Evolutionary conservation across 2,888 invertebrate species (phyloP), one percentile per base, ranked within the genome.

Genomic region (Scaptomyza tumidula): DNA sequence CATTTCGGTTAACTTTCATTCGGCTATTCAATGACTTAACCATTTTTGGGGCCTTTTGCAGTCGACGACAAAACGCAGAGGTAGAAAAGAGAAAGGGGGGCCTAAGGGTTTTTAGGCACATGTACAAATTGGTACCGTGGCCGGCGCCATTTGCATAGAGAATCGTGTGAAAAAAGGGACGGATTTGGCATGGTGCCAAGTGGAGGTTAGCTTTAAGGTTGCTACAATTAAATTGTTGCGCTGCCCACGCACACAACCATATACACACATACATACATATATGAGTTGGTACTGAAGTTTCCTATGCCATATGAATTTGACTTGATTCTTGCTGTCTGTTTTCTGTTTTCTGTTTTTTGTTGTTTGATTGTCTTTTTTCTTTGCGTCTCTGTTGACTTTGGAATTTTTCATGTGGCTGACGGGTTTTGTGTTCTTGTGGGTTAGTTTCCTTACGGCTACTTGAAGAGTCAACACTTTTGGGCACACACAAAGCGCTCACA

Each of bases 21-120:
- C 62, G 75, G 67, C 82, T 59, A 82, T 83, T 86, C 77, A 86
- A 88, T 86, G 83, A 83, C 71, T 80, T 83, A 73, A 80, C 81
- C 81, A 72, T 62, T 85, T 80, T 80, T 50, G 53, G 33, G 61
- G 39, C 82, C 83, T 60, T 81, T 81, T 71, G 31, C 81, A 61
- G 80, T 48, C 70, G 14, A 39, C 19, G 9, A 46, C 24, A 50
- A 45, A 44, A 16, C 44, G 50, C 1, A 44, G 14, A 35, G 41
- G 43, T 41, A 48, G 14, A 11, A 27, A 19, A 37, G 39, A 37
- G 39, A 66, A 68, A 54, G 65, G 80, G 68, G 65, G 83, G 64
- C 50, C 50, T 43, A 66, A 74, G 64, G 55, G 80, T 64, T 50
- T 50, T 70, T 53, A 70, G 71, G 71, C 80, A 68, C 72, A 80